Percentiles rank a stretch among this genome's conserved stretches.
Conservation (phyloP, 2,113 vertebrate species). For the Alethe diademata region DNA sequence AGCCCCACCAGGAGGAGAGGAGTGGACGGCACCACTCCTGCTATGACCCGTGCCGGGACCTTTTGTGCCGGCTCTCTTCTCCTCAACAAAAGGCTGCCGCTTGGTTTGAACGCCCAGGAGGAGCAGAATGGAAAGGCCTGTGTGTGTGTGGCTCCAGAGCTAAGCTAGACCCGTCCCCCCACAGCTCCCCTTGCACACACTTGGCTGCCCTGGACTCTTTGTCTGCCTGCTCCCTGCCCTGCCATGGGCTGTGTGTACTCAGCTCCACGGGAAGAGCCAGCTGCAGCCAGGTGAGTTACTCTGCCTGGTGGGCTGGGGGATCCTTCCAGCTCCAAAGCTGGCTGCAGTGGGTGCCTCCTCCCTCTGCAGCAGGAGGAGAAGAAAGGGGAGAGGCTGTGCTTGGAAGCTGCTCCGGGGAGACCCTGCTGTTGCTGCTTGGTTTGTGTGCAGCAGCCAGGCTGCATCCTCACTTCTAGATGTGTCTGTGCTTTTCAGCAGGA, state of each 20-base stretch:
- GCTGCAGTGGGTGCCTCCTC: background rate
- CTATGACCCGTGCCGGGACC: slow-evolving; percentile 30
- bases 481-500: background rate
- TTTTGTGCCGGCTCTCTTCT: slow-evolving; percentile 40
- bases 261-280: slow-evolving; percentile 76
- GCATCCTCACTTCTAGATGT: fast-evolving
- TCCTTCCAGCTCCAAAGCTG: background rate
- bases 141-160: background rate
- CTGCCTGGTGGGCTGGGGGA: background rate
- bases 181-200: background rate
- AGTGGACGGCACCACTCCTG: background rate
- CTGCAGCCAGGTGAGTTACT: slow-evolving; percentile 83
- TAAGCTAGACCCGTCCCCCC: background rate
- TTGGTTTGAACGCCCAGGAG: slow-evolving; percentile 9
- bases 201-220: slow-evolving; percentile 30
- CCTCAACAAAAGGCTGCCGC: slow-evolving; percentile 48
- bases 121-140: slow-evolving; percentile 24
- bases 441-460: background rate
- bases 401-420: background rate
- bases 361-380: background rate
- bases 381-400: background rate
- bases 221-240: background rate
- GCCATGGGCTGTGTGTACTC: slow-evolving; percentile 90
- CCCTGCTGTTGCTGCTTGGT: fast-evolving
- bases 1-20: background rate